Evolutionary conservation across 2,888 invertebrate species (phyloP), one percentile per base, ranked within the genome.

Genomic region (Nowickia ferox): DNA sequence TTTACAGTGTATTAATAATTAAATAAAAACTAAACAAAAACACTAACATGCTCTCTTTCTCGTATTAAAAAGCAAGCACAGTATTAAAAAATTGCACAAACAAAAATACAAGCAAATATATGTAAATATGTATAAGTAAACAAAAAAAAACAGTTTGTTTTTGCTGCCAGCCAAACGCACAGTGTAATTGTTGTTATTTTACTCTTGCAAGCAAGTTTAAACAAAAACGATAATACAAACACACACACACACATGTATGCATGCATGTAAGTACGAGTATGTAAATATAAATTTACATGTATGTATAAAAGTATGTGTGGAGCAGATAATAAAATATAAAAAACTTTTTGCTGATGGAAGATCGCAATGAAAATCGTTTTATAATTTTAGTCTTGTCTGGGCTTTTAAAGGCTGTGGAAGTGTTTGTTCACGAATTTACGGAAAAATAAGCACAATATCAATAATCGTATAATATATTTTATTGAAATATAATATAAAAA

Each of bases 351-450:
- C 59, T 86, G 66, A 42, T n/a, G 22, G 11, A 53, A 19, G 69
- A 71, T 66, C 74, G 22, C 19, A 46, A 55, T 63, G n/a, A 51
- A 68, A 63, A 30, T 61, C 22, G 65, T 69, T 55, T 55, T 19
- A 19, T 51, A 48, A 22, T 53, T 71, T 86, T 66, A 87, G 87
- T 87, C 81, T 78, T 74, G 72, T 68, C 42, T 82, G 44, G 76
- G 77, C 86, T 59, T 55, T 86, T 68, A 69, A 75, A 82, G 66
- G 42, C 72, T 65, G 68, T 53, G 63, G 72, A 79, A 81, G 76
- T 57, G 76, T 30, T 66, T 42, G 0, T 48, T 11, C 2, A 5
- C 0, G 17, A 10, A 8, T 53, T 38, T 10, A 46, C n/a, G 4
- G 13, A 2, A n/a, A 48, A 48, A 8, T 48, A 6, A 48, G 6